Conservation (phyloP, 1,140 invertebrate species). For the Orius laevigatus region DNA sequence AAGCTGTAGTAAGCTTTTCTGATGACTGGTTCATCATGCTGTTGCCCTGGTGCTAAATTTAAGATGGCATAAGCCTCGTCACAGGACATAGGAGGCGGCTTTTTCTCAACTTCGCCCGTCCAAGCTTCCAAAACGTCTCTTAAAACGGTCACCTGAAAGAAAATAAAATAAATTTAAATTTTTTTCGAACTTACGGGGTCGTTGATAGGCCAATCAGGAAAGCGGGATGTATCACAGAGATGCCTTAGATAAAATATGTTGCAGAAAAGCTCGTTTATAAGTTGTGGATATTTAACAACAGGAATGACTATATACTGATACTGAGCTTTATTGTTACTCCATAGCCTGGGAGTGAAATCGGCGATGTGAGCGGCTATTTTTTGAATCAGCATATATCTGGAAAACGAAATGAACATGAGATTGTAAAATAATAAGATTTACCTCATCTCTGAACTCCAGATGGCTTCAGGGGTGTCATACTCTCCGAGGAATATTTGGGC, state of each 20-base stretch:
- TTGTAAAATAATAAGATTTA: no score
- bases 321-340: slow-evolving; percentile 83
- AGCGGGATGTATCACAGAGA: slow-evolving; percentile 77
- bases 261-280: slow-evolving; percentile 94
- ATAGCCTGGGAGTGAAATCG: slow-evolving; percentile 86
- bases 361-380: slow-evolving; percentile 92
- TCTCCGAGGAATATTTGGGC: slow-evolving; percentile 97
- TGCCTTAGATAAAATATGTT: slow-evolving; percentile 97
- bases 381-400: slow-evolving; percentile 80
- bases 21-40: slow-evolving; percentile 68
- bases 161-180: slow-evolving; percentile 8
- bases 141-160: slow-evolving; percentile 62
- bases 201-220: slow-evolving; percentile 93
- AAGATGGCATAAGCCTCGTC: slow-evolving; percentile 83
- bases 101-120: slow-evolving; percentile 97
- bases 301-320: slow-evolving; percentile 97
- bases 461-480: slow-evolving; percentile 98
- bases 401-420: no score
- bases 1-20: slow-evolving; percentile 91
- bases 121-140: slow-evolving; percentile 93
- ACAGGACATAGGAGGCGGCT: slow-evolving; percentile 89
- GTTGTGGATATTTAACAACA: slow-evolving; percentile 82
- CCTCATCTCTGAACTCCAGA: slow-evolving; percentile 82
- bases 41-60: slow-evolving; percentile 44
- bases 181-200: slow-evolving; percentile 63